phyloP scores from a whole-genome alignment of 2,888 invertebrate genomes.

The Diloba caeruleocephala region DNA sequence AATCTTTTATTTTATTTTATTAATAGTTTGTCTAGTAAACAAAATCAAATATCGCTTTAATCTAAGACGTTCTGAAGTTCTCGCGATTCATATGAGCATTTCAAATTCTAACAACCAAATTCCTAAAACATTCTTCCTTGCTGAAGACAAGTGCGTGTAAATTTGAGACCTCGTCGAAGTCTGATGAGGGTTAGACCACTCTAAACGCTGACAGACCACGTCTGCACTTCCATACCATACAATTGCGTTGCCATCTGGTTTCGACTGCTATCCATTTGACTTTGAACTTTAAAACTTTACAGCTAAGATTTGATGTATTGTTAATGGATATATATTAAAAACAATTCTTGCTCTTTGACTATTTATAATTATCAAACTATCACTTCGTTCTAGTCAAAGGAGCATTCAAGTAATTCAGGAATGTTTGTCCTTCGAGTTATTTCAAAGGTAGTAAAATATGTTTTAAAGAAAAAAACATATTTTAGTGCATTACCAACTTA shows the following conservation, averaged over 20 bases:
- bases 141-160: slow-evolving; percentile 36
- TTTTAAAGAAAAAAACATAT: neutral
- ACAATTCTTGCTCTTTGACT: slow-evolving; percentile 5
- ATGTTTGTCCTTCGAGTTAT: slow-evolving; percentile 4
- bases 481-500: neutral
- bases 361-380: slow-evolving; percentile 38
- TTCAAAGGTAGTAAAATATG: neutral
- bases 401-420: slow-evolving; percentile 36
- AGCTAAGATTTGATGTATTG: rapidly evolving
- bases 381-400: slow-evolving; percentile 28
- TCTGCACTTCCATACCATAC: slow-evolving; percentile 53
- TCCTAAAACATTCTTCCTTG: slow-evolving; percentile 31
- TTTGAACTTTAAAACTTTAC: neutral
- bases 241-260: slow-evolving; percentile 31
- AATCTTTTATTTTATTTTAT: too few species aligned
- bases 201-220: slow-evolving; percentile 61
- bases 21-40: too few species aligned
- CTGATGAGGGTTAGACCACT: slow-evolving; percentile 62
- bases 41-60: neutral
- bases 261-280: neutral
- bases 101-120: slow-evolving; percentile 21
- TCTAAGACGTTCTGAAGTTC: neutral
- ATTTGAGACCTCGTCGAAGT: slow-evolving; percentile 51
- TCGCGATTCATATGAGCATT: neutral
- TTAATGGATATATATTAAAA: neutral